Base-by-base conservation (phyloP, 2,888 invertebrate species). In the Stratiomys singularior region DNA sequence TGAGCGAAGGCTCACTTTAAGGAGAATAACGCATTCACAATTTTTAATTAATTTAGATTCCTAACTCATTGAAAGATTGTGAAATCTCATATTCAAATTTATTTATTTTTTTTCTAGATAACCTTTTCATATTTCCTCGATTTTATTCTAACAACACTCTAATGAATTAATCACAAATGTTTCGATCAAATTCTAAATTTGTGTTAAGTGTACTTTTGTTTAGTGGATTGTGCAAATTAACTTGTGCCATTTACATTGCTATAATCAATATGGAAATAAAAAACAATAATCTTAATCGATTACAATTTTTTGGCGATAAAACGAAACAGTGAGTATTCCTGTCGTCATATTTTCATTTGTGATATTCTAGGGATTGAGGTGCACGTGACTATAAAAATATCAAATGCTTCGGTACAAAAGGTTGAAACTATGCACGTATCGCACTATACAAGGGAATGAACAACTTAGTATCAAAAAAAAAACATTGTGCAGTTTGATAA, bases 171-270 rank as follows among this genome's bases (percentile, higher is more conserved):
- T n/a, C n/a, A n/a, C n/a, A n/a, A n/a, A 37, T 37, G 9, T 37
- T 37, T 37, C 37, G 3, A 5, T 37, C 9, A 37, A 37, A 37
- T 5, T 37, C 37, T 37, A 37, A 37, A 37, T 37, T 37, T 37
- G 37, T 37, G 37, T 37, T 5, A 37, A 5, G 37, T 37, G 37
- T 37, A 5, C 9, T 3, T 3, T 37, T 37, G 37, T 37, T 37
- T 37, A 37, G 3, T 37, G 3, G 30, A 56, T 63, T 56, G 67
- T 63, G 58, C 46, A 76, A 77, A 47, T 64, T 78, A 77, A 78
- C 69, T 79, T 79, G 80, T 79, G 77, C 79, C 52, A 25, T 60
- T 60, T 23, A 23, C 11, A 11, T 9, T 23, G 18, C 52, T 52
- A 52, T 4, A n/a, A 52, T 9, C 4, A 52, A 5, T 37, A 37